Percentiles rank a stretch among this genome's conserved stretches.
These are phyloP conservation scores for Cardiocondyla obscurior DNA, from an alignment of 1,140 invertebrate species.

Conservation along the genomic window DNA sequence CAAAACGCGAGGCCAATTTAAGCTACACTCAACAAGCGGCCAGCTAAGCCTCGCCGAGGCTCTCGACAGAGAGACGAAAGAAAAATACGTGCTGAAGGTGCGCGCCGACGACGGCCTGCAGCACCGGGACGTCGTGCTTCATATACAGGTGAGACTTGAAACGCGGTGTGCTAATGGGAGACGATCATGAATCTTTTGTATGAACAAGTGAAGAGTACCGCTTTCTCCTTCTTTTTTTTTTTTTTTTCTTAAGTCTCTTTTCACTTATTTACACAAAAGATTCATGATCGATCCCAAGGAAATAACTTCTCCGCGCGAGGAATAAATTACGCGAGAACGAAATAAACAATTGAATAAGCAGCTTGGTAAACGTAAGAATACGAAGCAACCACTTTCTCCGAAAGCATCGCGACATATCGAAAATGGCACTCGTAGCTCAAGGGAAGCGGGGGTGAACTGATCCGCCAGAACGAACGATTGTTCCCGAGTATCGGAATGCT, in stretches of 20 bases:
- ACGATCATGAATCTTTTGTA: too few relatives aligned
- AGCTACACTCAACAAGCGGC: conserved; percentile 88
- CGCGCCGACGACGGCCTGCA: conserved; percentile 95
- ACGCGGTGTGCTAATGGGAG: not conserved
- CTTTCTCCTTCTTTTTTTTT: too few relatives aligned
- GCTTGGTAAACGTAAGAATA: not conserved
- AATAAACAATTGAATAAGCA: not conserved
- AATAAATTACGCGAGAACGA: not conserved
- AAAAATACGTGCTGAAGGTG: conserved; percentile 91
- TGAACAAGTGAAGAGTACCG: too few relatives aligned
- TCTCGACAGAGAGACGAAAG: conserved; percentile 93
- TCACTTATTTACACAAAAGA: too few relatives aligned
- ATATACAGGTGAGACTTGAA: conserved; percentile 85
- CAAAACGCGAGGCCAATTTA: conserved; percentile 86
- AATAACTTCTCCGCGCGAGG: too few relatives aligned
- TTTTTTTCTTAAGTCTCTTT: too few relatives aligned
- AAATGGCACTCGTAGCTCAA: conserved; percentile 15
- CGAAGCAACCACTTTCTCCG: not conserved
- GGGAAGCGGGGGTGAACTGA: not conserved
- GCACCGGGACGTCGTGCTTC: conserved; percentile 89
- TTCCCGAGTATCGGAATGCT: conserved; percentile 37
- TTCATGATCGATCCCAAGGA: too few relatives aligned
- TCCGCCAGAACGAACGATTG: conserved; percentile 22
- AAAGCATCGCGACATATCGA: conserved; percentile 9
- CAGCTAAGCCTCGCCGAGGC: conserved; percentile 89